Conservation (phyloP, 2,797 vertebrate genomes). For the Furcifer pardalis region DNA sequence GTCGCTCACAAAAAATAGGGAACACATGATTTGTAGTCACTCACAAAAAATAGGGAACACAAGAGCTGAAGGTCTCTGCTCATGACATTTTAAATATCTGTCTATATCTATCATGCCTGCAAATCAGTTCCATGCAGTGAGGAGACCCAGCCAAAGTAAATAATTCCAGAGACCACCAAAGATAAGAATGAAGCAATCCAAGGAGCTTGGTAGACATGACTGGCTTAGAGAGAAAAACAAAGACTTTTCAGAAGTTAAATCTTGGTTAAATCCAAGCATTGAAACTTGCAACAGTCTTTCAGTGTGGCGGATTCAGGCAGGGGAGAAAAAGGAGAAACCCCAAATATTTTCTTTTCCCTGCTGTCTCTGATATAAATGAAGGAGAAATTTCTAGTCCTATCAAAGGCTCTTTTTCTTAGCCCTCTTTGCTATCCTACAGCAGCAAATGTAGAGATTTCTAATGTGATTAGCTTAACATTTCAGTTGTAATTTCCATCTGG, state of each 20-base stretch:
- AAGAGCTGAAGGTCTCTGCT: not conserved
- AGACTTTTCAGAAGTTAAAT: conserved; percentile 14
- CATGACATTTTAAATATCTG: conserved; percentile 5
- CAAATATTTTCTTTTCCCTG: not conserved
- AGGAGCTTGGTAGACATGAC: conserved; percentile 2
- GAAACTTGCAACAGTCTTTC: conserved; percentile 8
- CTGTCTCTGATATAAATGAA: not conserved
- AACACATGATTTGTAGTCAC: not conserved
- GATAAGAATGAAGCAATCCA: conserved; percentile 10
- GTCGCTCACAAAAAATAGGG: conserved; percentile 23
- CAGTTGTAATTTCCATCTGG: not conserved
- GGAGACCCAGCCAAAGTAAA: conserved; percentile 37
- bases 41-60: conserved; percentile 16
- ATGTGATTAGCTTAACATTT: not conserved
- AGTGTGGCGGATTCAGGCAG: not conserved
- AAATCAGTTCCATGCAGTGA: not conserved
- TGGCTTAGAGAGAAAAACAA: conserved; percentile 18
- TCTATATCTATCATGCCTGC: not conserved
- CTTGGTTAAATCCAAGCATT: not conserved
- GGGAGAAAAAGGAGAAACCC: too few relatives aligned
- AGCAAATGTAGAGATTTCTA: not conserved
- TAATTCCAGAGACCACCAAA: conserved; percentile 39
- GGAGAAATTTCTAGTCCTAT: not conserved
- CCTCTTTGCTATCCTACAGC: not conserved
- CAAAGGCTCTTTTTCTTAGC: not conserved